Base-by-base conservation (phyloP, 2,797 vertebrate genomes). In the Neostethus bicornis region DNA sequence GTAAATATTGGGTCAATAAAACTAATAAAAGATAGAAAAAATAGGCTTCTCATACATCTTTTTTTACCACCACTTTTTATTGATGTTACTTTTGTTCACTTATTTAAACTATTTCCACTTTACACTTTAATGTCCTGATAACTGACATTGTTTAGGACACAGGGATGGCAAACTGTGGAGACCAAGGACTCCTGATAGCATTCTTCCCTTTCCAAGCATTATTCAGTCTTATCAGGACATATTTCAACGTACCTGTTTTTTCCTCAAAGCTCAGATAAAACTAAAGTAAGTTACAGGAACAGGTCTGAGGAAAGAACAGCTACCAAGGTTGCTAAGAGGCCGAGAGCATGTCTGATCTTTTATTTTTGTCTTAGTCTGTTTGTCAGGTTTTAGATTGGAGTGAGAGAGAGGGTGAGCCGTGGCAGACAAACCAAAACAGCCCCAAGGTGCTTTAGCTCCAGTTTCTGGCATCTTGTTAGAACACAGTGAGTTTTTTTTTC, bases 401-500 rank as follows among this genome's bases (percentile, higher is more conserved):
- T 41, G 12, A 51, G 20, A 48, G 42, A 77, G 0, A 41, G 12
- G 51, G 20, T 48, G 42, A 47, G 43, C 7, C 1, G 16, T 14
- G 32, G 45, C 66, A 77, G 75, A 81, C 65, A 68, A 75, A 83
- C 54, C 57, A 79, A 81, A 79, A 79, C 77, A 82, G 35, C 23
- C 20, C 21, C 37, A 37, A 24, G 16, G 4, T 61, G 39, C 16
- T 54, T 60, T 51, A 39, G 13, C 21, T 16, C 4, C 7, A 7
- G 14, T 1, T 2, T 32, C 19, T 2, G 17, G 20, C 20, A 12
- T 50, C 38, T 66, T 35, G 34, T 29, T 49, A 68, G 49, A 58
- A 67, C 42, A 19, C 21, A 41, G 8, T 0, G 1, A 14, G n/a
- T 19, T 60, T 21, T 68, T 79, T 50, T 60, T 10, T 2, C 5